phyloP scores from a whole-genome alignment of 1,140 invertebrate genomes.

The Drosophila orena region DNA sequence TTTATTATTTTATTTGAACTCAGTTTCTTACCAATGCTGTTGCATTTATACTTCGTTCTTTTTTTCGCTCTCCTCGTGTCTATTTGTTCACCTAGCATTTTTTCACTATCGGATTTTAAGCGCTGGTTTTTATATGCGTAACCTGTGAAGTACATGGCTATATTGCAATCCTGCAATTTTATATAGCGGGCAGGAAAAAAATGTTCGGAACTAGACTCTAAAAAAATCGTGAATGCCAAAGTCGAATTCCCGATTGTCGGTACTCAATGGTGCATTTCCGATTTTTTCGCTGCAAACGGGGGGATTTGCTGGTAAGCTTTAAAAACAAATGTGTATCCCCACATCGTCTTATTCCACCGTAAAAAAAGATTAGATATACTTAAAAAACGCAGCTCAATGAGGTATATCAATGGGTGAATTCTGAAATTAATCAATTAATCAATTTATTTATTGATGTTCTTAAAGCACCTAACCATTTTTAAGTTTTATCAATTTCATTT shows the following conservation, averaged over 20 bases:
- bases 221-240: not conserved
- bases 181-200: slow-evolving; percentile 1
- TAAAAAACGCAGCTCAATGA: not conserved
- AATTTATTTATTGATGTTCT: not conserved
- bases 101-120: slow-evolving; percentile 48
- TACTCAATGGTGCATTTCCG: not conserved
- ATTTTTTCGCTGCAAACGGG: not conserved
- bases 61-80: slow-evolving; percentile 21
- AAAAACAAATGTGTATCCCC: not conserved
- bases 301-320: not conserved
- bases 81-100: slow-evolving; percentile 31
- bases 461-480: not conserved
- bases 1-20: slow-evolving; percentile 70
- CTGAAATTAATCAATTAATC: no score
- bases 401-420: no score
- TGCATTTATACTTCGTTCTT: slow-evolving; percentile 32
- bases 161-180: slow-evolving; percentile 4
- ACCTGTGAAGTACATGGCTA: not conserved
- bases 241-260: not conserved
- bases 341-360: not conserved
- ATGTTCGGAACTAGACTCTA: not conserved
- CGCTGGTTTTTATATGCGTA: slow-evolving; percentile 21
- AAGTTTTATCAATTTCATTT: slow-evolving; percentile 2
- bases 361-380: no score
- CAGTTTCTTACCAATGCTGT: slow-evolving; percentile 31